Conservation (phyloP, 2,113 vertebrate genomes). For the Ranitomeya variabilis region DNA sequence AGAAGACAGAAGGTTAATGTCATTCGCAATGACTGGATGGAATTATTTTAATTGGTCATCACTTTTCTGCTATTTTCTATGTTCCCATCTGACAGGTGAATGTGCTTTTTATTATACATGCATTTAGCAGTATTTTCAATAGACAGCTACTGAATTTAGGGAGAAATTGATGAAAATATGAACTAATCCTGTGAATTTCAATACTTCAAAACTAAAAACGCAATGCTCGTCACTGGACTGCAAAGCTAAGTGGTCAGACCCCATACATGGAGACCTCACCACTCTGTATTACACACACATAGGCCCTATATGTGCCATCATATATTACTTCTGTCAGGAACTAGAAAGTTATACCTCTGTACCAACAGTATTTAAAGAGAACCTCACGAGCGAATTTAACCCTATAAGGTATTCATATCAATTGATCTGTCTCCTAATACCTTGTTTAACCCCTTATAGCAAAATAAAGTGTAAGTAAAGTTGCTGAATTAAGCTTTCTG, state of each 20-base stretch:
- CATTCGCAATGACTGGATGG: neutral
- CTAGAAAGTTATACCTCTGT: neutral
- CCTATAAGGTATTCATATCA: no score
- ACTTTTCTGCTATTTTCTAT: neutral
- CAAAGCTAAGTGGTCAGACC: neutral
- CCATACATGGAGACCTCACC: neutral
- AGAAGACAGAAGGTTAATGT: neutral
- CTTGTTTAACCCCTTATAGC: no score
- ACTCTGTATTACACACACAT: neutral
- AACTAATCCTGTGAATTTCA: neutral
- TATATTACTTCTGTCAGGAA: neutral
- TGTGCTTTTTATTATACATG: neutral
- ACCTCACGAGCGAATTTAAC: no score
- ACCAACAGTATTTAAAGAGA: neutral
- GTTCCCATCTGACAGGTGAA: neutral
- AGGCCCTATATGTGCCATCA: no score
- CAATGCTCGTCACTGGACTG: neutral
- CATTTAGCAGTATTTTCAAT: neutral
- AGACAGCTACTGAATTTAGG: neutral
- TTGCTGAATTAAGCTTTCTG: no score
- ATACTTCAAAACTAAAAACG: no score
- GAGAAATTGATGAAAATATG: neutral
- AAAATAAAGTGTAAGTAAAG: no score
- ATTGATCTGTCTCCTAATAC: no score
- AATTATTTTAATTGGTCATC: conserved; percentile 13